Conservation (phyloP, 2,888 invertebrate genomes). For the Dicycla oo region DNA sequence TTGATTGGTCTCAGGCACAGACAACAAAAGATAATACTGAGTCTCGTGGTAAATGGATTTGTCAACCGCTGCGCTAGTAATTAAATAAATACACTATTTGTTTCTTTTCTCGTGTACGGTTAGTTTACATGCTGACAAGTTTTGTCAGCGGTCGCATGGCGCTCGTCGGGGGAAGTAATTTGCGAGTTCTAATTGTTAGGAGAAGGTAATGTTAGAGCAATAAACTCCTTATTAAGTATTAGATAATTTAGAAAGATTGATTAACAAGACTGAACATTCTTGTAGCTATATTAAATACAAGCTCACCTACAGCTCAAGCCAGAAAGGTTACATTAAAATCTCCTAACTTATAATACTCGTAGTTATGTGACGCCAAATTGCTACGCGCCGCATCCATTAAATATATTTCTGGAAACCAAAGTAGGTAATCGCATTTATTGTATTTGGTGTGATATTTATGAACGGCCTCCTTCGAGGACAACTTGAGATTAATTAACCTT, state of each 20-base stretch:
- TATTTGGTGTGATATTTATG: slow-evolving; percentile 22
- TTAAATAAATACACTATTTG: slow-evolving; percentile 84
- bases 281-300: neutral
- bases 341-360: neutral
- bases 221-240: slow-evolving; percentile 2
- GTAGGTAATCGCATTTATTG: slow-evolving; percentile 34
- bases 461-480: slow-evolving; percentile 4
- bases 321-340: neutral
- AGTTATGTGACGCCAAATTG: neutral
- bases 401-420: slow-evolving; percentile 22
- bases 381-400: neutral
- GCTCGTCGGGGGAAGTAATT: slow-evolving; percentile 58
- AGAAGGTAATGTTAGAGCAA: neutral
- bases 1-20: slow-evolving; percentile 87
- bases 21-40: slow-evolving; percentile 87
- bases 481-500: slow-evolving; percentile 41
- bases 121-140: slow-evolving; percentile 71
- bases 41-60: slow-evolving; percentile 86
- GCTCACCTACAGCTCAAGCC: too few species aligned
- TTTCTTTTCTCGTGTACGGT: slow-evolving; percentile 75
- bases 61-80: slow-evolving; percentile 86
- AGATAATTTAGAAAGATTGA: neutral
- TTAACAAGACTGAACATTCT: neutral
- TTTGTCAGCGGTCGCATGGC: slow-evolving; percentile 69
- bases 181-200: slow-evolving; percentile 34